Conservation (phyloP, 2,797 vertebrate species). For the Morelia viridis region DNA sequence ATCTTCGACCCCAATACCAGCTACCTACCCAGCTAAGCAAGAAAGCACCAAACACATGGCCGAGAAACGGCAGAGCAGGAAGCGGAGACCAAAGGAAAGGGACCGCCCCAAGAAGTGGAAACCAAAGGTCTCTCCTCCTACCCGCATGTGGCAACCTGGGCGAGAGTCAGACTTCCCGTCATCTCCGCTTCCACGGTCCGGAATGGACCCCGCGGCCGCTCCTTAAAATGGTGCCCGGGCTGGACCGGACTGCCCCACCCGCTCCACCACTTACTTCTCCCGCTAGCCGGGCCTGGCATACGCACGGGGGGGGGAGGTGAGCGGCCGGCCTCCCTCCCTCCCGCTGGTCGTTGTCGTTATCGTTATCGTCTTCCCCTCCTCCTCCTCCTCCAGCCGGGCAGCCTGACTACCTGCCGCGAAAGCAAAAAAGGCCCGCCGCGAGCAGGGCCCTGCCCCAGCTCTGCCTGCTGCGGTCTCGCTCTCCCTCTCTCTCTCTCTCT, state of each 20-base stretch:
- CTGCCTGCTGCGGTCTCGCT: neutral
- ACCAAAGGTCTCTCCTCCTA: neutral
- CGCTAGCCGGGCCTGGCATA: neutral
- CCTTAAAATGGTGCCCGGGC: conserved; percentile 6
- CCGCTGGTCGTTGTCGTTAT: neutral
- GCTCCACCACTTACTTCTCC: neutral
- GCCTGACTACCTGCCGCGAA: neutral
- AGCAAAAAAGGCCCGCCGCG: neutral
- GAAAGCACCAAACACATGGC: neutral
- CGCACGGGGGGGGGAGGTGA: neutral
- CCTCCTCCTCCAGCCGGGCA: neutral
- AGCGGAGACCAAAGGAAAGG: neutral
- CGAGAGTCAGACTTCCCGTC: neutral
- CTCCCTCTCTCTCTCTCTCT: conserved; percentile 7
- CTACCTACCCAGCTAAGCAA: neutral
- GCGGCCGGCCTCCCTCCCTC: neutral
- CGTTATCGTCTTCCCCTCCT: neutral
- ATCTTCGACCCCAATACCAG: neutral
- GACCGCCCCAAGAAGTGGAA: neutral
- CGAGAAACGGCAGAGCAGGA: no score
- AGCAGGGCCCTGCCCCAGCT: neutral
- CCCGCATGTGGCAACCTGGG: neutral
- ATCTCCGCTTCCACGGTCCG: neutral
- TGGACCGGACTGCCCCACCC: neutral
- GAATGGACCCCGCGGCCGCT: neutral